phyloP scores from a whole-genome alignment of 23 tunicate species.

The Halocynthia aurantium region DNA sequence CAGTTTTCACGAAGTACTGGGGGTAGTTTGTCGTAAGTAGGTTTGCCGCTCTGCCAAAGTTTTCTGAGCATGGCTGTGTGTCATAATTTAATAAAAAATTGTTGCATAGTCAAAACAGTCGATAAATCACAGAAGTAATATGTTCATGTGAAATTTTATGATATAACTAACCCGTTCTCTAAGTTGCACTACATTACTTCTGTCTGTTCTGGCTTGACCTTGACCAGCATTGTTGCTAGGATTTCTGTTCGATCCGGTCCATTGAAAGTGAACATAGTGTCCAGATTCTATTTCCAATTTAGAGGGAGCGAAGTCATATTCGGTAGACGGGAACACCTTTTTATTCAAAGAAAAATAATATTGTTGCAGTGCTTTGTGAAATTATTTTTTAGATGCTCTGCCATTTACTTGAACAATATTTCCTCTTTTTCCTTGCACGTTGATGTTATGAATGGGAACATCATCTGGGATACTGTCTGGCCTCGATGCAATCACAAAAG shows the following conservation, averaged over 20 bases:
- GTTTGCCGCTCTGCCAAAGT: too few species aligned
- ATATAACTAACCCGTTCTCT: constrained; percentile 1
- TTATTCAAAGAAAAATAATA: too few species aligned
- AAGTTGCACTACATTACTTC: constrained; percentile 19
- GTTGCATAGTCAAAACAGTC: too few species aligned
- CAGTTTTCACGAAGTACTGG: too few species aligned
- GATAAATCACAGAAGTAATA: not conserved
- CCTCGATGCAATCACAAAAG: constrained; percentile 53
- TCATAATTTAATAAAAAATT: too few species aligned
- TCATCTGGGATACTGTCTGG: constrained; percentile 31
- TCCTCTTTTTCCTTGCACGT: constrained; percentile 89
- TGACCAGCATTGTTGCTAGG: constrained; percentile 20
- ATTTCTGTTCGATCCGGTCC: constrained; percentile 25
- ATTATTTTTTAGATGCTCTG: too few species aligned
- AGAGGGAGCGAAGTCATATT: constrained; percentile 16
- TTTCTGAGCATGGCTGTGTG: too few species aligned
- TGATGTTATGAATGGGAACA: constrained; percentile 44
- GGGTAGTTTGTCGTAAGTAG: too few species aligned
- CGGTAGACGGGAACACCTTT: constrained; percentile 6
- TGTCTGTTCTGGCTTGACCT: constrained; percentile 17
- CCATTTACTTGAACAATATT: constrained; percentile 74
- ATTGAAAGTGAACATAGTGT: constrained; percentile 10
- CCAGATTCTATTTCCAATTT: not conserved
- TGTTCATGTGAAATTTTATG: not conserved
- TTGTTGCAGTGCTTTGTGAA: too few species aligned